Evolutionary conservation across 2,797 vertebrate species (phyloP).

Genomic region (Gallinago solitaria): DNA sequence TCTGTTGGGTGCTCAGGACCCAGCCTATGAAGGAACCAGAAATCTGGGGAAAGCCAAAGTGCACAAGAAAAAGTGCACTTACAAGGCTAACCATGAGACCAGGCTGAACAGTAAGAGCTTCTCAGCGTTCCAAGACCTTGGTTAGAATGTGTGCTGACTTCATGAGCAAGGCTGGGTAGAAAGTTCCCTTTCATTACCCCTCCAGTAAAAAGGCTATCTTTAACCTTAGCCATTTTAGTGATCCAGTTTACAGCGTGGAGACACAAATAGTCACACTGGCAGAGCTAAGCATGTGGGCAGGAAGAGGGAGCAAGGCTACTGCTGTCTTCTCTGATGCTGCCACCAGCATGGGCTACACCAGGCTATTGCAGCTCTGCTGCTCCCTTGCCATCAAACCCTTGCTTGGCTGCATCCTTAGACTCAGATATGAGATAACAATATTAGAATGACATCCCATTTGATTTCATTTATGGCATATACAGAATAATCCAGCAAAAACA

Average conservation of each 20-base stretch:
- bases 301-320: not conserved
- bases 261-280: not conserved
- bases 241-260: not conserved
- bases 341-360: not conserved
- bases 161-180: not conserved
- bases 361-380: not conserved
- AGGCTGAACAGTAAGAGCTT: not conserved
- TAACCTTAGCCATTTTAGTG: not conserved
- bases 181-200: not conserved
- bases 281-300: not conserved
- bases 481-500: not conserved
- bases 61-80: not conserved
- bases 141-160: not conserved
- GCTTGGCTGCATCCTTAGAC: not conserved
- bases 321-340: not conserved
- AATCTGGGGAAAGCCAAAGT: not conserved
- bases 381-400: not conserved
- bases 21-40: not conserved
- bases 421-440: not conserved
- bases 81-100: fast-evolving
- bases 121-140: not conserved
- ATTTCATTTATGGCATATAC: not conserved
- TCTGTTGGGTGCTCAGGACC: not conserved
- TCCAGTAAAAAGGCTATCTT: not conserved
- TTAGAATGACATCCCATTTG: not conserved